Conservation (phyloP, 2,797 vertebrate genomes). For the Serranus cabrilla region DNA sequence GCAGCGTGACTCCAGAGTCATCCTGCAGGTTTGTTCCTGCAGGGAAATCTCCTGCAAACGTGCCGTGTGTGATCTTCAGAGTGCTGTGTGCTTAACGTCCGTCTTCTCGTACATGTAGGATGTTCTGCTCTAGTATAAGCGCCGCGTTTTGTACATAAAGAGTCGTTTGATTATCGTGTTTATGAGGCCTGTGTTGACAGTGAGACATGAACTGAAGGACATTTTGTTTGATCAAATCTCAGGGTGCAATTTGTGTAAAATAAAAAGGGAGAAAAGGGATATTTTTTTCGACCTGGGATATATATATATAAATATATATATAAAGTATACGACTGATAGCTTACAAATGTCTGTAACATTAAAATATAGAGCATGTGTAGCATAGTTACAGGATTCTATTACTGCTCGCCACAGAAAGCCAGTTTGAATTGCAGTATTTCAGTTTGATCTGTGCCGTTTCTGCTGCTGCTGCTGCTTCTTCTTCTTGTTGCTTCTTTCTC, state of each 20-base stretch:
- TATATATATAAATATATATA: background rate
- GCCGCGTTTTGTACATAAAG: constrained; percentile 51
- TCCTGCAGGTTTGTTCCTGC: too few relatives aligned
- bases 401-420: constrained; percentile 38
- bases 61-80: constrained; percentile 28
- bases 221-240: constrained; percentile 77
- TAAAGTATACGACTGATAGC: constrained; percentile 50
- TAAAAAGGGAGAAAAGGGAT: constrained; percentile 63
- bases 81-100: constrained; percentile 39
- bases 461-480: constrained; percentile 1
- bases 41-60: constrained; percentile 26
- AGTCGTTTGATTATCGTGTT: constrained; percentile 53
- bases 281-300: constrained; percentile 71
- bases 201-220: constrained; percentile 60
- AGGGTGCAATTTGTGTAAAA: constrained; percentile 79
- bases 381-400: constrained; percentile 54
- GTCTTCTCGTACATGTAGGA: constrained; percentile 48
- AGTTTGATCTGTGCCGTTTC: constrained; percentile 18
- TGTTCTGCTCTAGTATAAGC: constrained; percentile 53
- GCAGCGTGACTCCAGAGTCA: too few relatives aligned
- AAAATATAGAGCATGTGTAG: constrained; percentile 73
- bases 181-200: constrained; percentile 43
- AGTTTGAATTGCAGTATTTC: constrained; percentile 30
- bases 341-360: constrained; percentile 45
- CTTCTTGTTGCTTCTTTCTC: constrained; percentile 32